Evolutionary conservation across 2,888 invertebrate genomes (phyloP).

Genomic region (Molorchus minor): DNA sequence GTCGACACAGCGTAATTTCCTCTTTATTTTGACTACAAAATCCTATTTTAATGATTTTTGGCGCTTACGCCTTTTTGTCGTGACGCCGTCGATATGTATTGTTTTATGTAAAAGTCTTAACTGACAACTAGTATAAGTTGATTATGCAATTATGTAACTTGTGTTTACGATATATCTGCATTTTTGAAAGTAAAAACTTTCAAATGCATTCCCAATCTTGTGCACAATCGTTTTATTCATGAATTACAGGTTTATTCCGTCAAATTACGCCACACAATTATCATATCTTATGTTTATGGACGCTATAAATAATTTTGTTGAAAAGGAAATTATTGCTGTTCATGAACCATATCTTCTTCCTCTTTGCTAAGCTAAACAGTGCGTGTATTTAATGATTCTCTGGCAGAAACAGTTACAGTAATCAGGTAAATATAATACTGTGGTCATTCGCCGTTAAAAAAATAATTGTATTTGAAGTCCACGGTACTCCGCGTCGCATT

Average conservation of each 20-base stretch:
- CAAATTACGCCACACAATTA: slow-evolving; percentile 8
- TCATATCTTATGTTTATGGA: not conserved
- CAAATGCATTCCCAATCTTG: not conserved
- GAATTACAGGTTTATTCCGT: not conserved
- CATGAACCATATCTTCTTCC: slow-evolving; percentile 19
- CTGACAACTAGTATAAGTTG: too few relatives aligned
- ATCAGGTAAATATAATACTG: slow-evolving; percentile 12
- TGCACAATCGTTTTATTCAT: not conserved
- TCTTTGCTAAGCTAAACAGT: slow-evolving; percentile 11
- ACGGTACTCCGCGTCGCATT: too few relatives aligned
- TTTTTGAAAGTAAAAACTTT: not conserved
- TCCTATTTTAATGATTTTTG: too few relatives aligned
- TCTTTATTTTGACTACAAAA: too few relatives aligned
- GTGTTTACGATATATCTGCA: not conserved
- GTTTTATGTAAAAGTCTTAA: too few relatives aligned
- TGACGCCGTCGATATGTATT: too few relatives aligned
- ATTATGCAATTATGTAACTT: too few relatives aligned
- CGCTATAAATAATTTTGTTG: slow-evolving; percentile 13
- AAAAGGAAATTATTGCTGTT: slow-evolving; percentile 18
- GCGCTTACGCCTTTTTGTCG: too few relatives aligned
- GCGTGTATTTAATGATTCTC: slow-evolving; percentile 22
- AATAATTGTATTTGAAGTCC: too few relatives aligned
- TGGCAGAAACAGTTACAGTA: slow-evolving; percentile 13
- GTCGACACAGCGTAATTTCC: too few relatives aligned
- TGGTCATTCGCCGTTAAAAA: too few relatives aligned